Evolutionary conservation across 2,888 invertebrate species (phyloP).

Genomic region (Drosophila dives): DNA sequence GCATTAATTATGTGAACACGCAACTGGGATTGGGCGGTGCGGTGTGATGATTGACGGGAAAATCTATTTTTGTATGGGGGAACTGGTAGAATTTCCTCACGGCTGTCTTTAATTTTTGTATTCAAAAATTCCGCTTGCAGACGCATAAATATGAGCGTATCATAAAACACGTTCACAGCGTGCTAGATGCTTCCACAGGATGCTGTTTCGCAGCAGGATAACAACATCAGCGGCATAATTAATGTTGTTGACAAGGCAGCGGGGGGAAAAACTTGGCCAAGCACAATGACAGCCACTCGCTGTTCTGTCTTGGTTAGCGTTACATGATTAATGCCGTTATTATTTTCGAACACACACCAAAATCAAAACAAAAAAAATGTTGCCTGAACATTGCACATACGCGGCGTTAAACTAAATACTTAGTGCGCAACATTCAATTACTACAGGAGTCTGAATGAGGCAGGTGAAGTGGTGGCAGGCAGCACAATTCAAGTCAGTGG

Average conservation of each 20-base stretch:
- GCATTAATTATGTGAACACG: slow-evolving; percentile 62
- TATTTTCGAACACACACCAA: slow-evolving; percentile 60
- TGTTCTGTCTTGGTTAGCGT: slow-evolving; percentile 4
- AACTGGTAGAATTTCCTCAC: slow-evolving; percentile 22
- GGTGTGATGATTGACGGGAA: neutral
- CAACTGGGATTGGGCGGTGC: slow-evolving; percentile 20
- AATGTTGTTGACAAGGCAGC: slow-evolving; percentile 59
- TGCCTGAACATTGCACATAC: slow-evolving; percentile 73
- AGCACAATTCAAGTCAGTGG: slow-evolving; percentile 52
- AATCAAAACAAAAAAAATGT: slow-evolving; percentile 24
- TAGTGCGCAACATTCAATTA: slow-evolving; percentile 67
- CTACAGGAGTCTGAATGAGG: slow-evolving; percentile 4
- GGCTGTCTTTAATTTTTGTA: slow-evolving; percentile 49
- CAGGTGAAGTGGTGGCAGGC: slow-evolving; percentile 2
- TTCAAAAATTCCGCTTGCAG: slow-evolving; percentile 44
- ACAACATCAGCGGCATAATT: slow-evolving; percentile 56
- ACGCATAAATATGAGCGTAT: slow-evolving; percentile 59
- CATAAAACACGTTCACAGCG: slow-evolving; percentile 15
- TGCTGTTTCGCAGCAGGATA: slow-evolving; percentile 37
- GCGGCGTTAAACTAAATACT: slow-evolving; percentile 42
- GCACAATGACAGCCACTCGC: slow-evolving; percentile 13
- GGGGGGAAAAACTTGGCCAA: slow-evolving; percentile 18
- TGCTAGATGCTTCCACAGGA: slow-evolving; percentile 17
- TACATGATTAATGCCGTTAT: slow-evolving; percentile 74
- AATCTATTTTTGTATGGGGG: too few species aligned